These are phyloP conservation scores for Bufo bufo DNA, from an alignment of 2,113 vertebrate species.

Conservation along the genomic window DNA sequence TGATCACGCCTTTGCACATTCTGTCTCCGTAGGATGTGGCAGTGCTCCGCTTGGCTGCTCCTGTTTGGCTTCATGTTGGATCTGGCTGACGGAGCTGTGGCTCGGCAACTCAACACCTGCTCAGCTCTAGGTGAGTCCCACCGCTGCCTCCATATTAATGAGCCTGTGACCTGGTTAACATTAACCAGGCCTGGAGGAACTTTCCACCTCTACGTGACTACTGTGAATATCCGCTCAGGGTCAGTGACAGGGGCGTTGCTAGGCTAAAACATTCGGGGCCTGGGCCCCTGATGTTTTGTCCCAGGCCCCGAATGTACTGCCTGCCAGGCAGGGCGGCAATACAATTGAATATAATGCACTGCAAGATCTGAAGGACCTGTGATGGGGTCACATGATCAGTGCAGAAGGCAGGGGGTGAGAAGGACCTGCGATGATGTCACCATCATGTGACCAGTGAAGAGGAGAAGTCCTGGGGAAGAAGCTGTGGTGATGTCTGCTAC, in stretches of 20 bases:
- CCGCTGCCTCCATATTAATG: neutral
- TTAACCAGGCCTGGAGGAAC: neutral
- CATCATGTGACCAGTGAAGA: too few species aligned
- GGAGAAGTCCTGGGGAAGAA: too few species aligned
- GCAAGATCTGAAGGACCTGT: too few species aligned
- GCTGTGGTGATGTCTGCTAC: too few species aligned
- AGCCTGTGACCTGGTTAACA: neutral
- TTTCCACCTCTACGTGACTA: neutral
- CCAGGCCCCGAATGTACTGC: too few species aligned
- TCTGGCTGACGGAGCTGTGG: slow-evolving; percentile 83
- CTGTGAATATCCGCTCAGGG: neutral
- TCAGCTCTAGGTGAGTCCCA: slow-evolving; percentile 82
- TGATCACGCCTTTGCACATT: neutral
- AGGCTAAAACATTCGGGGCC: too few species aligned
- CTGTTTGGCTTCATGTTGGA: slow-evolving; percentile 89
- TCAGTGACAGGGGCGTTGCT: neutral
- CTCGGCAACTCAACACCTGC: slow-evolving; percentile 82
- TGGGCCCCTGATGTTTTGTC: too few species aligned
- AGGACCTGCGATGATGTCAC: too few species aligned
- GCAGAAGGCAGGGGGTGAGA: too few species aligned
- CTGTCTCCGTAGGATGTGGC: slow-evolving; percentile 73
- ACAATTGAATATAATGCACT: too few species aligned
- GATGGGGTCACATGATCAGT: too few species aligned
- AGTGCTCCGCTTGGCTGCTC: slow-evolving; percentile 88
- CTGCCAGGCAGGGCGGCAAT: too few species aligned